A percentile compares a stretch with the other conserved stretches of the same genome.
Conservation (phyloP, 2,797 vertebrate genomes). For the Spatula clypeata region DNA sequence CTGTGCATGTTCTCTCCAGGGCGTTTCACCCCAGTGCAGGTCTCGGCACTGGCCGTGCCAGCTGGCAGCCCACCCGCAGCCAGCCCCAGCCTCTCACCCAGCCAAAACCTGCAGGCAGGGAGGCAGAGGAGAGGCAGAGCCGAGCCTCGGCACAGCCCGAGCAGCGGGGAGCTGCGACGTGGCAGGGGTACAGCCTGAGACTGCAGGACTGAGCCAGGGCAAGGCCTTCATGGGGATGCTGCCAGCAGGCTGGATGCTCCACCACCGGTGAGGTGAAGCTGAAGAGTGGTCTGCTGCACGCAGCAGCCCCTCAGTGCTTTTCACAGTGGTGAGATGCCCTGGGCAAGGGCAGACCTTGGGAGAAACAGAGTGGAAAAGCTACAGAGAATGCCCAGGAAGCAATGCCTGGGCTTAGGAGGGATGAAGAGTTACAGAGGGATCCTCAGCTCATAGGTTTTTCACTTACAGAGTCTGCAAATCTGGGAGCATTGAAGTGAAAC, state of each 20-base stretch:
- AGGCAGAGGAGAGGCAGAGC: not conserved
- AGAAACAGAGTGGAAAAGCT: not conserved
- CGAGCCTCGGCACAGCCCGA: accelerated
- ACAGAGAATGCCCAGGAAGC: not conserved
- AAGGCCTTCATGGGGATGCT: accelerated
- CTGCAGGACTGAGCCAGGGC: not conserved
- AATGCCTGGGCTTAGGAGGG: accelerated
- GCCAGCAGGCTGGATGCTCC: not conserved
- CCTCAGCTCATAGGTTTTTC: not conserved
- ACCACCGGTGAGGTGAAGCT: accelerated
- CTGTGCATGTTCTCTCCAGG: not conserved
- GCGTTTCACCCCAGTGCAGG: not conserved
- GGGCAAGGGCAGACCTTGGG: accelerated
- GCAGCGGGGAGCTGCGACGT: not conserved
- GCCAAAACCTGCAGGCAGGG: not conserved
- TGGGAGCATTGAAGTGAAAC: not conserved
- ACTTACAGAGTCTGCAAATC: not conserved
- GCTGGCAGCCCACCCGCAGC: not conserved
- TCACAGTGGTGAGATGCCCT: not conserved
- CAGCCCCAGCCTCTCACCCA: accelerated
- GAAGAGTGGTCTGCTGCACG: accelerated
- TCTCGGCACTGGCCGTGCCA: not conserved
- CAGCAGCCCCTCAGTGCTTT: accelerated
- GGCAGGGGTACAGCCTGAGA: not conserved
- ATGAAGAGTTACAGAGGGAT: accelerated